Percentiles rank a stretch among this genome's conserved stretches.
Evolutionary conservation across 1,140 invertebrate genomes (phyloP).

Genomic region (Eumaeus atala): DNA sequence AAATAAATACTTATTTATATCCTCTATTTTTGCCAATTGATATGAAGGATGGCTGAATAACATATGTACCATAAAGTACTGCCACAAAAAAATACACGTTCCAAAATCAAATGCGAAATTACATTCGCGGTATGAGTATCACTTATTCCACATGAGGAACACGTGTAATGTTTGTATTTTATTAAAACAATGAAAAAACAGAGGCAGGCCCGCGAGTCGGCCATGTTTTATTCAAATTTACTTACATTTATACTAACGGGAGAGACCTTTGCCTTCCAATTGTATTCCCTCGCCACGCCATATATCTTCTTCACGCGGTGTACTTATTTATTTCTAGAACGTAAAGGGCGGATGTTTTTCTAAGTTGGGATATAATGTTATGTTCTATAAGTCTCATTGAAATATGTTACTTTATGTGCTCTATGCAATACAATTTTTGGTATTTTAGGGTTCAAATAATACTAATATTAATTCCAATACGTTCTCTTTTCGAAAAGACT

Average conservation of each 20-base stretch:
- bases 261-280: constrained; percentile 65
- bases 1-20: too few species aligned
- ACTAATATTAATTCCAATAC: too few species aligned
- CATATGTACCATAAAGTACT: too few species aligned
- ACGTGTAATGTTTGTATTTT: constrained; percentile 21
- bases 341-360: constrained; percentile 38
- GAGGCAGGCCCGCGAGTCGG: constrained; percentile 25
- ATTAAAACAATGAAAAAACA: constrained; percentile 35
- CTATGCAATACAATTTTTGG: too few species aligned
- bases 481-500: too few species aligned
- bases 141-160: constrained; percentile 10
- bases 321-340: constrained; percentile 64
- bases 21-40: too few species aligned
- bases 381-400: too few species aligned
- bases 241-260: constrained; percentile 72
- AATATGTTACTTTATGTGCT: too few species aligned
- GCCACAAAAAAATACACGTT: constrained; percentile 14
- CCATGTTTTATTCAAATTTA: constrained; percentile 74
- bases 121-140: neutral
- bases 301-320: constrained; percentile 68
- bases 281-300: constrained; percentile 68
- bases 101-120: constrained; percentile 8
- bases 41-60: too few species aligned
- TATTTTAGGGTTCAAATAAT: too few species aligned
- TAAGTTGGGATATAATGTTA: constrained; percentile 13